phyloP scores from a whole-genome alignment of 2,888 invertebrate genomes.

The Synergus japonicus region DNA sequence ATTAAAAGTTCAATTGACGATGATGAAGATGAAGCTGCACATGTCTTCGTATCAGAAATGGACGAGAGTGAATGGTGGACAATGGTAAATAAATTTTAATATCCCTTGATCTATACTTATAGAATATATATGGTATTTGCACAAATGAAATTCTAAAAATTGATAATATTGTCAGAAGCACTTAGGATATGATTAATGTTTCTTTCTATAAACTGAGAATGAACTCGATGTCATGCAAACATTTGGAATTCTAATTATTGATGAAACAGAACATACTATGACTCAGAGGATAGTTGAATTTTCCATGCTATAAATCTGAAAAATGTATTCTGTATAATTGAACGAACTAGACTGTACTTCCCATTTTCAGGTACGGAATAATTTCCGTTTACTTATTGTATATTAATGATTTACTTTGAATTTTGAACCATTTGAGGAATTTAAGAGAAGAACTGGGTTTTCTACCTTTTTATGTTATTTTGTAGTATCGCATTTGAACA shows the following conservation, averaged over 20 bases:
- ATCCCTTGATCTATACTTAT: not conserved
- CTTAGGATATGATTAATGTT: not conserved
- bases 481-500: no score
- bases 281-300: not conserved
- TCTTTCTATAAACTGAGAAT: not conserved
- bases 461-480: no score
- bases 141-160: not conserved
- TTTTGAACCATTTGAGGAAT: no score
- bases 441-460: no score
- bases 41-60: slow-evolving; percentile 66
- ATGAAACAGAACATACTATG: slow-evolving; percentile 5
- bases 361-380: not conserved
- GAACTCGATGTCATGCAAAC: slow-evolving; percentile 5
- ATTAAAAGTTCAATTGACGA: slow-evolving; percentile 61
- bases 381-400: no score
- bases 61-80: slow-evolving; percentile 74
- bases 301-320: not conserved
- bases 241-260: slow-evolving; percentile 10
- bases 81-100: slow-evolving; percentile 62
- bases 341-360: not conserved
- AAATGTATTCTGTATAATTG: no score
- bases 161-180: slow-evolving; percentile 5
- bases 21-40: slow-evolving; percentile 59
- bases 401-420: no score
- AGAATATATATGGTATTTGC: not conserved